phyloP scores from a whole-genome alignment of 2,888 invertebrate species.

The Synergus gifuensis region DNA sequence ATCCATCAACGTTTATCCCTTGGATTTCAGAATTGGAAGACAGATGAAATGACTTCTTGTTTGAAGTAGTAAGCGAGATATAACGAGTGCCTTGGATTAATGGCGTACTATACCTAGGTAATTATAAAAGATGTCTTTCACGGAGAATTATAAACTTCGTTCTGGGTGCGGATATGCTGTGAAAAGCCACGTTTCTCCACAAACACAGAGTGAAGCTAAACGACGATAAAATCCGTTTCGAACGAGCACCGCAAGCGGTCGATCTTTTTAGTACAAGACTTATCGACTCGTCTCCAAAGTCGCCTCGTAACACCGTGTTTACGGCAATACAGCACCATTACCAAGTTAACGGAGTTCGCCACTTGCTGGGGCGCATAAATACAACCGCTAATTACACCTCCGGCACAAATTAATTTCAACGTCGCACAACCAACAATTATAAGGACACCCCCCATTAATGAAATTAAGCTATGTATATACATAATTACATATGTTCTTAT shows the following conservation, averaged over 20 bases:
- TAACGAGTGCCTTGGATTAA: neutral
- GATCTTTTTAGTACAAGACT: slow-evolving; percentile 43
- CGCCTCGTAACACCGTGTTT: slow-evolving; percentile 62
- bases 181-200: slow-evolving; percentile 18
- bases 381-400: slow-evolving; percentile 64
- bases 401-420: slow-evolving; percentile 57
- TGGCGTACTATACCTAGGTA: neutral
- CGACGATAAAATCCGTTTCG: slow-evolving; percentile 36
- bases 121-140: slow-evolving; percentile 29
- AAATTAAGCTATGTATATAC: neutral
- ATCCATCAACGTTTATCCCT: neutral
- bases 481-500: neutral
- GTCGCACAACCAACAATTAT: neutral
- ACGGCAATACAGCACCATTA: slow-evolving; percentile 64
- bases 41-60: slow-evolving; percentile 6
- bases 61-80: neutral
- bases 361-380: slow-evolving; percentile 62
- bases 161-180: slow-evolving; percentile 12
- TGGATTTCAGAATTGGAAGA: neutral
- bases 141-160: slow-evolving; percentile 21
- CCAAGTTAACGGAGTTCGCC: slow-evolving; percentile 63
- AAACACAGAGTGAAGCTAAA: slow-evolving; percentile 33
- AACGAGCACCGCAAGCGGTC: slow-evolving; percentile 43
- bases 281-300: slow-evolving; percentile 45
- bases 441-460: neutral